A percentile compares a stretch with the other conserved stretches of the same genome.
phyloP scores from a whole-genome alignment of 1,140 invertebrate genomes.

The Lepidostoma basale region DNA sequence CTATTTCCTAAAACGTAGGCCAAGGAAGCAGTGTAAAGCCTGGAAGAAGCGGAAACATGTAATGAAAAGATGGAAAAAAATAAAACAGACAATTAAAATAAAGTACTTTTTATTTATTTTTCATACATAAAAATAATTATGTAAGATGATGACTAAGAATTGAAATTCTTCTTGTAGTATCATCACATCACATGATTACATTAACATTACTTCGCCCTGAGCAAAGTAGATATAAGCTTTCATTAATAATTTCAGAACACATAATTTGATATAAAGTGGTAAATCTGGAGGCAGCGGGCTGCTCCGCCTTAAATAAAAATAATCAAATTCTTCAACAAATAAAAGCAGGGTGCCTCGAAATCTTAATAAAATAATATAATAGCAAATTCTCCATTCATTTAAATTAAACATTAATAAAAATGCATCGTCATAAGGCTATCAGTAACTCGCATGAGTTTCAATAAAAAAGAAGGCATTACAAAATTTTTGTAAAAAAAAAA shows the following conservation, averaged over 20 bases:
- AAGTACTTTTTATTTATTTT: slow-evolving; percentile 29
- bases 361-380: slow-evolving; percentile 1
- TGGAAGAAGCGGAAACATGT: too few species aligned
- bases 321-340: not conserved
- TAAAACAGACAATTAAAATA: slow-evolving; percentile 26
- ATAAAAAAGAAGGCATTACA: too few species aligned
- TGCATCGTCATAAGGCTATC: too few species aligned
- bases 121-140: slow-evolving; percentile 39
- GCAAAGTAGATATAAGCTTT: slow-evolving; percentile 29
- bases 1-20: too few species aligned
- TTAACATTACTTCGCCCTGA: slow-evolving; percentile 20
- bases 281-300: not conserved
- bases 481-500: too few species aligned
- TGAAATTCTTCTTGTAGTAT: slow-evolving; percentile 11
- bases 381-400: slow-evolving; percentile 5
- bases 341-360: not conserved
- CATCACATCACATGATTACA: slow-evolving; percentile 15
- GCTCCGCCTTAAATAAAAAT: not conserved
- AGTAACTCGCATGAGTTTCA: too few species aligned
- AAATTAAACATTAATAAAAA: too few species aligned
- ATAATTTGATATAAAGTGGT: slow-evolving; percentile 7
- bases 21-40: too few species aligned
- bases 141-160: slow-evolving; percentile 28
- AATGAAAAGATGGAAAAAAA: not conserved
- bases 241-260: slow-evolving; percentile 15